Conservation (phyloP, 2,797 vertebrate genomes). For the Hemibagrus guttatus region DNA sequence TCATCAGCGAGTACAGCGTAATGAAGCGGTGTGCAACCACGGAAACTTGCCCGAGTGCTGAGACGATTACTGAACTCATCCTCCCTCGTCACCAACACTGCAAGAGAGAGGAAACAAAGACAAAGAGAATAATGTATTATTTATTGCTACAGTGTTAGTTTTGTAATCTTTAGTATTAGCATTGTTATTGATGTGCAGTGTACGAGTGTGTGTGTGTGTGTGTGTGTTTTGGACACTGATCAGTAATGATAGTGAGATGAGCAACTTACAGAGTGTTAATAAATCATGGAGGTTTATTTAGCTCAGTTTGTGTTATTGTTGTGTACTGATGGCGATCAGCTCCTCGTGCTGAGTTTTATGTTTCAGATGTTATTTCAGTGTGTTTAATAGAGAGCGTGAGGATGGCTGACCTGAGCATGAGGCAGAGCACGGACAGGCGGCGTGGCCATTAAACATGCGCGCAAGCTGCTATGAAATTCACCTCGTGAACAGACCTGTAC, state of each 20-base stretch:
- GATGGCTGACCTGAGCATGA: neutral
- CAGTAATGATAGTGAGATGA: neutral
- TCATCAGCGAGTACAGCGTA: conserved; percentile 91
- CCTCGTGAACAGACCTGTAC: neutral
- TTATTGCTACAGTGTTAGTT: neutral
- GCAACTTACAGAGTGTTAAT: neutral
- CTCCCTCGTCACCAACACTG: conserved; percentile 91
- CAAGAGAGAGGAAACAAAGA: neutral
- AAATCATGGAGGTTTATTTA: neutral
- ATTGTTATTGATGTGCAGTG: neutral
- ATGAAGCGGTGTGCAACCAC: conserved; percentile 89
- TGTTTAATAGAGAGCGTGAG: neutral
- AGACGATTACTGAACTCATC: conserved; percentile 94
- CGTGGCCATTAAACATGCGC: neutral
- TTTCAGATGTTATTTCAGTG: neutral
- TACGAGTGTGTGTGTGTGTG: neutral
- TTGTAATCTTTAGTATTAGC: neutral
- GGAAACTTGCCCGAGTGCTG: conserved; percentile 89
- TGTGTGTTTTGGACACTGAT: neutral
- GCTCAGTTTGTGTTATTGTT: too few relatives aligned
- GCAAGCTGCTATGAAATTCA: neutral
- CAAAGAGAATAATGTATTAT: neutral
- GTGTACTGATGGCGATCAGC: too few relatives aligned
- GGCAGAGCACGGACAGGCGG: neutral
- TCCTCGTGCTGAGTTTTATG: too few relatives aligned